A percentile compares a stretch with the other conserved stretches of the same genome.
Evolutionary conservation across 2,797 vertebrate genomes (phyloP).

Genomic region (Sebastes kiyomatsui): DNA sequence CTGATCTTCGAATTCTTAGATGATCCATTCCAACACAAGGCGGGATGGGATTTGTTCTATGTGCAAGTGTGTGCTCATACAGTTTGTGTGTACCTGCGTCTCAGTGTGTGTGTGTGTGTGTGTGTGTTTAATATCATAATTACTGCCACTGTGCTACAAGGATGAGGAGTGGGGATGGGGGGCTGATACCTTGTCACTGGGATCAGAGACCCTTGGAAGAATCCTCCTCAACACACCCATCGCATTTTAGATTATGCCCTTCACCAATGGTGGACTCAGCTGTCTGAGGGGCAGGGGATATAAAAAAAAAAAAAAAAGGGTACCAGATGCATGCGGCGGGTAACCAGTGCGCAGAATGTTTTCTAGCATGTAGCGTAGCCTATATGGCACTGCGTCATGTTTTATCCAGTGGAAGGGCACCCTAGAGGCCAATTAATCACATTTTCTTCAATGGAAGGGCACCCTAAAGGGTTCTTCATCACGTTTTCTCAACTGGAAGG

Average conservation of each 20-base stretch:
- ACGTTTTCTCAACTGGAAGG: too few relatives aligned
- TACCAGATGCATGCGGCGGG: too few relatives aligned
- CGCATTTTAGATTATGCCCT: background rate
- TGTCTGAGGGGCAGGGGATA: too few relatives aligned
- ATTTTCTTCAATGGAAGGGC: too few relatives aligned
- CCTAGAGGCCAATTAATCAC: too few relatives aligned
- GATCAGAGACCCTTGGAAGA: conserved; percentile 26
- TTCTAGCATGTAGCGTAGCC: too few relatives aligned
- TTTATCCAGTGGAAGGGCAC: too few relatives aligned
- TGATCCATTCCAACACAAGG: conserved; percentile 33
- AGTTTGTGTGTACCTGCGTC: background rate
- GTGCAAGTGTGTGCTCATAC: background rate
- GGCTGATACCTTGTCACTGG: conserved; percentile 18
- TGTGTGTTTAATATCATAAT: conserved; percentile 7
- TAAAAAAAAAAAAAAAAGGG: too few relatives aligned
- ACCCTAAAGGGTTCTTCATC: too few relatives aligned
- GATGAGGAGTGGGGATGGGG: background rate
- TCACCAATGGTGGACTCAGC: background rate
- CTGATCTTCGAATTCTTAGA: conserved; percentile 39
- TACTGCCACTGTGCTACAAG: background rate
- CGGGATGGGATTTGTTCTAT: conserved; percentile 33
- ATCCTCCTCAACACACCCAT: background rate
- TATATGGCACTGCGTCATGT: too few relatives aligned
- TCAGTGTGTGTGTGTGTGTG: background rate
- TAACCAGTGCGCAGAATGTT: too few relatives aligned